Evolutionary conservation across 2,113 vertebrate species (phyloP).

Genomic region (Micronycteris hirsuta): DNA sequence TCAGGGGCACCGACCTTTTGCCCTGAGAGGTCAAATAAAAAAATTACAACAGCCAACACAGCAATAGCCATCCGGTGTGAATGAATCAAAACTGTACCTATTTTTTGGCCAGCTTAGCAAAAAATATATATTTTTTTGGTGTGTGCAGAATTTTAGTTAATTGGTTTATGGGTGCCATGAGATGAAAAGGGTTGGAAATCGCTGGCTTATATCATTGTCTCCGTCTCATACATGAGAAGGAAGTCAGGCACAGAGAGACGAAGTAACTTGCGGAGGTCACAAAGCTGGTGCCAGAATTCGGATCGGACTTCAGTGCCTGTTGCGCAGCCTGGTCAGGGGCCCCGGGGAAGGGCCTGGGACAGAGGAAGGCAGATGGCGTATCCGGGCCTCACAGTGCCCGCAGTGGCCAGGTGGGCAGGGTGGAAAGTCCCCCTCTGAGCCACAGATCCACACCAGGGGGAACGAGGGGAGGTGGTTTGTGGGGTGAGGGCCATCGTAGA

Average conservation of each 20-base stretch:
- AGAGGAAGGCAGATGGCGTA: not conserved
- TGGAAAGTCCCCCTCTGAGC: not conserved
- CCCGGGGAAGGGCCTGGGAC: rapidly evolving
- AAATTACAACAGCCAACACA: not conserved
- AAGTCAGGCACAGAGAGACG: not conserved
- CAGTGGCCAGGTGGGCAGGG: not conserved
- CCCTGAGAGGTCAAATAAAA: not conserved
- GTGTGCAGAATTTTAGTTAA: not conserved
- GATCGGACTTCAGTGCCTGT: not conserved
- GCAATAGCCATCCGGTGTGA: not conserved
- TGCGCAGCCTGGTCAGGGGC: not conserved
- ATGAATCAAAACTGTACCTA: not conserved
- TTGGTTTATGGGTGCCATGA: not conserved
- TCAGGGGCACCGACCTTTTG: not conserved
- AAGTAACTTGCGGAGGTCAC: not conserved
- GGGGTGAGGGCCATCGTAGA: not conserved
- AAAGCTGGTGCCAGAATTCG: not conserved
- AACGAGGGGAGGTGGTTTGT: not conserved
- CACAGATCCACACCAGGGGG: not conserved
- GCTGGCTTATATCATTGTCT: not conserved
- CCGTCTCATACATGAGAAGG: not conserved
- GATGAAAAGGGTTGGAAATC: not conserved
- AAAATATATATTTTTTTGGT: not conserved
- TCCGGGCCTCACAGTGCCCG: not conserved
- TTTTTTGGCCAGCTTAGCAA: not conserved